phyloP scores from a whole-genome alignment of 2,888 invertebrate genomes.

The Ornithoptera priamus region DNA sequence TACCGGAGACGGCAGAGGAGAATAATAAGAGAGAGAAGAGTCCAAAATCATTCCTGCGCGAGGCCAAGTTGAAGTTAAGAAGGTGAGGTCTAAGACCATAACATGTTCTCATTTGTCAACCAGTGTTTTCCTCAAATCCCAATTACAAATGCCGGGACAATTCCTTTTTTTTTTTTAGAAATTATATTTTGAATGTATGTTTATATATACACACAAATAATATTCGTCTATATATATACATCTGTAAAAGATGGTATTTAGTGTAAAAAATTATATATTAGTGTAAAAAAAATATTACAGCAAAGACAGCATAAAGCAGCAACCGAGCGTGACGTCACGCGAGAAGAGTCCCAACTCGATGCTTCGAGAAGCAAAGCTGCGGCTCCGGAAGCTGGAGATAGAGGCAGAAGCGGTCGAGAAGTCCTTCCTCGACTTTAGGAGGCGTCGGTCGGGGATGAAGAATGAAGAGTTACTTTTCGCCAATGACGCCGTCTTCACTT shows the following conservation, averaged over 20 bases:
- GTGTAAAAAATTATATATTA: too few species aligned
- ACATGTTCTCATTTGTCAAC: too few species aligned
- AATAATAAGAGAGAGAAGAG: conserved; percentile 45
- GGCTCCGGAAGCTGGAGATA: conserved; percentile 77
- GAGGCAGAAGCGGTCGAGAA: conserved; percentile 81
- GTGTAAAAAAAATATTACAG: conserved; percentile 30
- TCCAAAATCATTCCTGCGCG: conserved; percentile 48
- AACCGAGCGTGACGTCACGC: conserved; percentile 31
- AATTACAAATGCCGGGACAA: too few species aligned
- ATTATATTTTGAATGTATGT: too few species aligned
- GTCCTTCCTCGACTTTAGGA: conserved; percentile 69
- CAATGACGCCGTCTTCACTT: conserved; percentile 1
- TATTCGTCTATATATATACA: too few species aligned
- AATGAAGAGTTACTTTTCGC: conserved; percentile 25
- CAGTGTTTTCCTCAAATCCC: too few species aligned
- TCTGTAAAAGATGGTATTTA: too few species aligned
- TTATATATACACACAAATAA: too few species aligned
- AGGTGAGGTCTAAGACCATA: conserved; percentile 43
- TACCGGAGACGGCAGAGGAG: not conserved
- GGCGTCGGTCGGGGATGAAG: conserved; percentile 42
- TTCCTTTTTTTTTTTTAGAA: too few species aligned
- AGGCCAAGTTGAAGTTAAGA: conserved; percentile 52
- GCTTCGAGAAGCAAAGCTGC: conserved; percentile 73
- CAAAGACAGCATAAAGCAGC: conserved; percentile 37
- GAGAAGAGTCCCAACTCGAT: conserved; percentile 70